Percentiles rank a stretch among this genome's conserved stretches.
Conservation (phyloP, 35 echinoderm and acorn worm genomes). For the Apostichopus parvimensis region DNA sequence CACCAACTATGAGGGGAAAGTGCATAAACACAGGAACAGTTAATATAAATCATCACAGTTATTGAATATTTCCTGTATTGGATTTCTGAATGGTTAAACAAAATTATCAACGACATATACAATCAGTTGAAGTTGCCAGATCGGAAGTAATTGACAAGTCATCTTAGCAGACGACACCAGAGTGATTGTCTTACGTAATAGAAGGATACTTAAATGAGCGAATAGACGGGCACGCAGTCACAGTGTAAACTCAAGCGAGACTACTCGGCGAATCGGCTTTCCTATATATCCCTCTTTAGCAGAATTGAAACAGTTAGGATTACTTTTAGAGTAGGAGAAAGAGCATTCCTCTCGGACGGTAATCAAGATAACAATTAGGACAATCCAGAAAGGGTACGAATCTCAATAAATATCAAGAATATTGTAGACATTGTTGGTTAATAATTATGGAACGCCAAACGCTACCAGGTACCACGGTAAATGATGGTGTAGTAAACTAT, state of each 20-base stretch:
- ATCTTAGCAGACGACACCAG: conserved; percentile 19
- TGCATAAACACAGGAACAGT: neutral
- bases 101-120: neutral
- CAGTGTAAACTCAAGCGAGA: neutral
- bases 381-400: too few relatives aligned
- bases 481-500: too few relatives aligned
- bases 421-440: too few relatives aligned
- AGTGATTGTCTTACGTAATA: conserved; percentile 17
- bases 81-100: neutral
- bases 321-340: too few relatives aligned
- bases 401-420: too few relatives aligned
- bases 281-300: too few relatives aligned
- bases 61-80: conserved; percentile 10
- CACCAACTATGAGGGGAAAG: neutral
- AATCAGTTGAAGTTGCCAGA: neutral
- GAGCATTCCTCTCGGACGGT: too few relatives aligned
- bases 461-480: neutral
- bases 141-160: conserved; percentile 11
- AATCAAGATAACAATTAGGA: too few relatives aligned
- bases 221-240: neutral
- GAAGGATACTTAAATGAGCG: neutral
- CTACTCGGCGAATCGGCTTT: too few relatives aligned
- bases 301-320: too few relatives aligned
- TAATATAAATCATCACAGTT: neutral
- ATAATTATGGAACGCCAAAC: neutral